Conservation (phyloP, 2,888 invertebrate genomes). For the Megamerina dolium region DNA sequence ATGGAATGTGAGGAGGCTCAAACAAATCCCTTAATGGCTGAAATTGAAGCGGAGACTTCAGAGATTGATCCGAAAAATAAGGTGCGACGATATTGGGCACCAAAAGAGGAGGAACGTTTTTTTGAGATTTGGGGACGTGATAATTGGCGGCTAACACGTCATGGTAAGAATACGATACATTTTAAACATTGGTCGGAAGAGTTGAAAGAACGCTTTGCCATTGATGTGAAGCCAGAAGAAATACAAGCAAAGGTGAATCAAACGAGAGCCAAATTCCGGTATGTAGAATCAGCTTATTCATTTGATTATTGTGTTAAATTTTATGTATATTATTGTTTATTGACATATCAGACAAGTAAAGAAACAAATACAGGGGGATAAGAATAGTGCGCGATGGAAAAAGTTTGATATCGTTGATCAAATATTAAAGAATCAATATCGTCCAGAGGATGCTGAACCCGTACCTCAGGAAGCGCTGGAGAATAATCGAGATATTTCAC, state of each 20-base stretch:
- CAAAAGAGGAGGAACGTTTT: conserved; percentile 39
- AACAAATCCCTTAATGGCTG: conserved; percentile 14
- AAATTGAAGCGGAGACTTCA: conserved; percentile 14
- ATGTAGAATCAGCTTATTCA: conserved; percentile 5
- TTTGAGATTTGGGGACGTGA: conserved; percentile 43
- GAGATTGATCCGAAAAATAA: conserved; percentile 6
- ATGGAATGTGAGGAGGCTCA: conserved; percentile 23
- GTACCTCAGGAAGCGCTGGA: conserved; percentile 35
- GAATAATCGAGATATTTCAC: conserved; percentile 39
- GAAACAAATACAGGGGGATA: conserved; percentile 28
- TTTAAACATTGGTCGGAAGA: conserved; percentile 39
- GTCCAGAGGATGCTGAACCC: conserved; percentile 40
- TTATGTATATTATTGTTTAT: neutral
- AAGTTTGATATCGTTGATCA: conserved; percentile 36
- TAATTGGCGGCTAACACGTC: conserved; percentile 39
- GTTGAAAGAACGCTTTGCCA: conserved; percentile 30
- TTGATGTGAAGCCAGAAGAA: conserved; percentile 41
- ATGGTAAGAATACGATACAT: conserved; percentile 39
- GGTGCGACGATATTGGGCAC: conserved; percentile 41
- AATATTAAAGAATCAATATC: conserved; percentile 37
- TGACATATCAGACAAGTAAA: conserved; percentile 28
- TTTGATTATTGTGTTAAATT: neutral
- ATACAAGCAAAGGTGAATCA: conserved; percentile 42
- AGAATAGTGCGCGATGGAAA: conserved; percentile 33
- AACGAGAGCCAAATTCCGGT: conserved; percentile 42